Conservation (phyloP, 2,888 invertebrate species). For the Lasioglossum oenotherae region DNA sequence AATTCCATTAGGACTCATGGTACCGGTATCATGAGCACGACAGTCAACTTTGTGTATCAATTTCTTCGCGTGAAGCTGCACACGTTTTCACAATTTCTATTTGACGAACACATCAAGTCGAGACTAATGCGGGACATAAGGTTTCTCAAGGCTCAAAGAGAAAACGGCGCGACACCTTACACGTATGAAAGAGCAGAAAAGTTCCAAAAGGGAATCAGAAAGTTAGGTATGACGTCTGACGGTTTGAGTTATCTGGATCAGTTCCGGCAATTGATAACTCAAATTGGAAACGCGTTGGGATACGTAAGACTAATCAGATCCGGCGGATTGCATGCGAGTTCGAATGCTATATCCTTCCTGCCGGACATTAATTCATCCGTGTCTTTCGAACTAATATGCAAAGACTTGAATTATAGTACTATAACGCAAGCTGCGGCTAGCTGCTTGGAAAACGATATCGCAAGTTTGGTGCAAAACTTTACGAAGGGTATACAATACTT, state of each 20-base stretch:
- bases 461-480: conserved; percentile 92
- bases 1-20: conserved; percentile 99
- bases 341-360: conserved; percentile 95
- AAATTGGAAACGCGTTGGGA: conserved; percentile 98
- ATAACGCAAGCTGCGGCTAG: conserved; percentile 89
- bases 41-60: conserved; percentile 96
- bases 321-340: conserved; percentile 96
- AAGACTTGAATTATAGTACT: conserved; percentile 86
- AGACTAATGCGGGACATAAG: conserved; percentile 95
- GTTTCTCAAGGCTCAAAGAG: conserved; percentile 88
- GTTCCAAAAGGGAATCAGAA: conserved; percentile 95
- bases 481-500: conserved; percentile 96
- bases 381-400: conserved; percentile 88
- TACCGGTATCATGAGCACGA: conserved; percentile 97
- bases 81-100: conserved; percentile 98
- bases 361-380: conserved; percentile 90
- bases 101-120: conserved; percentile 98
- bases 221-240: conserved; percentile 92
- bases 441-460: conserved; percentile 91
- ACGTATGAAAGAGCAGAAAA: conserved; percentile 96
- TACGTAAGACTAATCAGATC: conserved; percentile 97
- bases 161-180: conserved; percentile 90
- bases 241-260: conserved; percentile 96
- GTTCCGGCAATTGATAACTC: conserved; percentile 95
- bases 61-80: conserved; percentile 97